phyloP scores from a whole-genome alignment of 2,888 invertebrate genomes.

The Zootermopsis nevadensis region DNA sequence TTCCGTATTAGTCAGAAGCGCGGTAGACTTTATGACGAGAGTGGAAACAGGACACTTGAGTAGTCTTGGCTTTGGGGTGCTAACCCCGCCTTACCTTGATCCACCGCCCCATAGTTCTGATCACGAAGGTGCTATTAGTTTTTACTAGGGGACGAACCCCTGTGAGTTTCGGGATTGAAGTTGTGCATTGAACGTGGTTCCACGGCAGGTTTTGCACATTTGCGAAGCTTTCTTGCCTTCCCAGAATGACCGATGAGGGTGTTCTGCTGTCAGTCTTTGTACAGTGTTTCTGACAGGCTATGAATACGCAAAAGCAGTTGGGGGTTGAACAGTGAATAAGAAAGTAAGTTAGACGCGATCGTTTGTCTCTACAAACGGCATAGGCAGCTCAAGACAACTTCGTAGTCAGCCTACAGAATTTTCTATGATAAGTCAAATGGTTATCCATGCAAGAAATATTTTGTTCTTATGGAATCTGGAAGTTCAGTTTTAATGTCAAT shows the following conservation, averaged over 20 bases:
- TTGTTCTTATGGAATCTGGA: too few relatives aligned
- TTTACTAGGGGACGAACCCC: background rate
- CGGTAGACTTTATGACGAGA: background rate
- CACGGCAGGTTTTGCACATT: background rate
- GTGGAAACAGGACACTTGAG: background rate
- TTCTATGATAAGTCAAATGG: too few relatives aligned
- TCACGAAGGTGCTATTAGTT: slow-evolving; percentile 5
- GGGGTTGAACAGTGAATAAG: too few relatives aligned
- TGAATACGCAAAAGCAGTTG: too few relatives aligned
- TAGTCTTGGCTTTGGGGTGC: background rate
- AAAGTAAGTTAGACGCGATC: too few relatives aligned
- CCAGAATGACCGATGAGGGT: background rate
- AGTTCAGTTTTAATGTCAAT: too few relatives aligned
- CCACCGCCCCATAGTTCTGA: background rate
- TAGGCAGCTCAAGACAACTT: too few relatives aligned
- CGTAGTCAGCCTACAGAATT: too few relatives aligned
- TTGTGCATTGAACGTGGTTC: too few relatives aligned
- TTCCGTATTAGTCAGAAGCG: background rate
- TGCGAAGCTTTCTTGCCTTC: background rate
- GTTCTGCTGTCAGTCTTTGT: too few relatives aligned
- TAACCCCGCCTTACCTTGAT: background rate
- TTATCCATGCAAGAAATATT: too few relatives aligned
- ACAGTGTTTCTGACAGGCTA: background rate
- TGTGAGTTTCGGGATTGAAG: background rate
- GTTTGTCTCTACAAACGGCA: too few relatives aligned